phyloP scores from a whole-genome alignment of 1,140 invertebrate genomes.

The Drosophila nebulosa region DNA sequence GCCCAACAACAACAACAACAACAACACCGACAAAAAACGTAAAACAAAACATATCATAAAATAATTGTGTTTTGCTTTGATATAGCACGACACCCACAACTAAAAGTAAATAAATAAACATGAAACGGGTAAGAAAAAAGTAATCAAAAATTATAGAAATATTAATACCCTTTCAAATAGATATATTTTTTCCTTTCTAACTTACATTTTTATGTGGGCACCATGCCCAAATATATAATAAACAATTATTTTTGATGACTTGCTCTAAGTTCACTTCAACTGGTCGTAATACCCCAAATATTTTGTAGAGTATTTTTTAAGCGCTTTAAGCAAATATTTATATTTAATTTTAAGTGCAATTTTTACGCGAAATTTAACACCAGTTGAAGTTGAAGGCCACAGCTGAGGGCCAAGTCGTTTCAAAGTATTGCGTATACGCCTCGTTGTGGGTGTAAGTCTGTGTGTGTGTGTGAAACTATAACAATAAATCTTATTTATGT shows the following conservation, averaged over 20 bases:
- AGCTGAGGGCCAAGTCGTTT: conserved; percentile 17
- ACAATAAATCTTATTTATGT: conserved; percentile 74
- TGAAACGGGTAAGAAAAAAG: not conserved
- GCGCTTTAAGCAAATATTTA: conserved; percentile 57
- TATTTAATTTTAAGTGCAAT: conserved; percentile 61
- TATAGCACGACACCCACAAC: conserved; percentile 25
- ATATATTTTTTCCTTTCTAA: not conserved
- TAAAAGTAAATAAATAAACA: conserved; percentile 17
- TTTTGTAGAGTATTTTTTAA: conserved; percentile 35
- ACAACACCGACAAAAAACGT: conserved; percentile 4
- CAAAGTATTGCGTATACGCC: conserved; percentile 50
- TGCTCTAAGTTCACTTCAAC: not conserved
- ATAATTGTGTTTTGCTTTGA: conserved; percentile 40
- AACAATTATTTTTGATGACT: too few species aligned
- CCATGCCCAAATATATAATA: too few species aligned
- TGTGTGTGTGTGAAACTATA: conserved; percentile 46
- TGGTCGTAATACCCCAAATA: not conserved
- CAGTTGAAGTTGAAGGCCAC: conserved; percentile 7
- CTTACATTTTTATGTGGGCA: not conserved
- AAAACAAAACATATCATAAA: conserved; percentile 45
- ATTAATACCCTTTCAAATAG: not conserved
- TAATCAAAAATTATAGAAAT: not conserved
- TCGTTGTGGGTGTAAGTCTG: conserved; percentile 6
- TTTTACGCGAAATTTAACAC: conserved; percentile 73
- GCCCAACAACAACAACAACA: not conserved